Base-by-base conservation (phyloP, 2,888 invertebrate genomes). In the Sarcophaga subvicina region DNA sequence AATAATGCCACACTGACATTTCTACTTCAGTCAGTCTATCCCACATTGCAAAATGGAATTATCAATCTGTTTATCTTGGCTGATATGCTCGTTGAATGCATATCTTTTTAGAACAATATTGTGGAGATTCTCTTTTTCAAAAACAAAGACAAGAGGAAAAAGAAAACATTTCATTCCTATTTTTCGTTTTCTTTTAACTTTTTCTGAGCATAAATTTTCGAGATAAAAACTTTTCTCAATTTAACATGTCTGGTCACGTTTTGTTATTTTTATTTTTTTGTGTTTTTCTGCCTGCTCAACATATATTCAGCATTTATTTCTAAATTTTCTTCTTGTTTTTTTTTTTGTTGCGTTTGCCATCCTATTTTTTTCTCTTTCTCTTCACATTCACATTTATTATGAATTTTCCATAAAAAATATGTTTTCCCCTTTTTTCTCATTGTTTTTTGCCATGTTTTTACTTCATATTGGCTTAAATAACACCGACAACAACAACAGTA, bases 181-280 rank as follows among this genome's bases (percentile, higher is more conserved):
- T 54, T 54, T 10, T 54, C 0, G 2, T 47, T n/a, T 27, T 20
- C 27, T 47, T 49, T 49, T 72, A 59, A 49, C 27, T 14, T 47
- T 66, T 25, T 22, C 22, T 60, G 60, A 81, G 59, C 78, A 82
- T 75, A 82, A 82, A 82, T 85, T 69, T 76, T 62, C 60, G 25
- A 80, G 37, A 37, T 37, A 54, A 76, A 71, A 83, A 72, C 70
- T 86, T 79, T 81, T 76, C 76, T 49, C 71, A 82, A 75, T 86
- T 75, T 70, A 79, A 78, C 82, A 83, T 86, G 83, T 86, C 86
- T 86, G 83, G 83, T 86, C 86, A 86, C 86, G 86, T 86, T 67
- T 62, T 64, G 72, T 72, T 86, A 80, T 86, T 71, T 54, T 27
- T 37, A 70, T 59, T 63, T 67, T 80, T 79, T 66, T 66, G 1